Evolutionary conservation across 1,140 invertebrate genomes (phyloP), one percentile per base, ranked within the genome.

Genomic region (Polypedilum vanderplanki): DNA sequence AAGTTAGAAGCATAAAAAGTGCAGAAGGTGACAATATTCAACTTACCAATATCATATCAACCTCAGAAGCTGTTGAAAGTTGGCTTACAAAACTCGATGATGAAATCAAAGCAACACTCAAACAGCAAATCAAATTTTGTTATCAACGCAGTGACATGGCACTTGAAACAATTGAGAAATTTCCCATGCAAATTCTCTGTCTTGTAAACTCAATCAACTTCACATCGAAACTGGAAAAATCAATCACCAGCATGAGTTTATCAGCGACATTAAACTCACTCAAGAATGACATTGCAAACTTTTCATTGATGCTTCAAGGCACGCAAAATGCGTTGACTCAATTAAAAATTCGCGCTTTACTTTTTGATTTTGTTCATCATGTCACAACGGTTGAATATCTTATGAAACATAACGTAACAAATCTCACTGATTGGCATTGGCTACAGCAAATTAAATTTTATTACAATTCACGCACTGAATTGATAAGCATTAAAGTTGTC

Each of bases 341-440:
- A 75, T 76, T 88, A n/a, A 92, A 93, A 82, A 81, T 90, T 70
- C 86, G 88, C 79, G 84, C 87, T 7, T 85, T 99, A n/a, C 89
- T 99, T 76, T 83, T 99, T 75, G 97, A 99, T 80, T 91, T 93
- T 0, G 95, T 98, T 76, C 93, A 98, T 86, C 91, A 96, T 81
- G 89, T 95, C 64, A 86, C 89, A 75, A 88, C 99, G 4, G 87
- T 98, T 12, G 88, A 92, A 78, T 85, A 88, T 78, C 84, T 99
- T 15, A 86, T 96, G 41, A 83, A 87, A 15, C 84, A 86, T 40
- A 89, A 89, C 79, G 87, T 90, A 0, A 87, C 85, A 10, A 87
- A 86, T 75, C 79, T 86, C 15, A 83, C 80, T 22, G 91, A 96
- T 77, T 99, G 98, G 98, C 83, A 87, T 57, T 99, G 98, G 98